Evolutionary conservation across 2,113 vertebrate species (phyloP).

Genomic region (Myxocyprinus asiaticus): DNA sequence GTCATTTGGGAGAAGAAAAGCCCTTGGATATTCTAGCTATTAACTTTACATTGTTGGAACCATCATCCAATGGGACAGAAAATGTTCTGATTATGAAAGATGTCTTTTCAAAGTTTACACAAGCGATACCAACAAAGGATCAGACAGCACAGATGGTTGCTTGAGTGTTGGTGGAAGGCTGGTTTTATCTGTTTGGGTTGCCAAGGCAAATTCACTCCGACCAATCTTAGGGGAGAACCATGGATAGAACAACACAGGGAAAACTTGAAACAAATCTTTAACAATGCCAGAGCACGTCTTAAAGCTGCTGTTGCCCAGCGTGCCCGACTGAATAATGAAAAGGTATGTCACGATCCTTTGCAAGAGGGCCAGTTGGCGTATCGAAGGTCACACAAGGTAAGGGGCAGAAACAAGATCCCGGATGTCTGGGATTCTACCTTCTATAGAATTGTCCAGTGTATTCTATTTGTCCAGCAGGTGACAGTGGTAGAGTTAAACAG

Average conservation of each 20-base stretch:
- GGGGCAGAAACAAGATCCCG: not conserved
- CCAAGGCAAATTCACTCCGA: not conserved
- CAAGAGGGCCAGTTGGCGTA: not conserved
- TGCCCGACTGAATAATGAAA: not conserved
- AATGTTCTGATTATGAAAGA: not conserved
- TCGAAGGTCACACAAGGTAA: not conserved
- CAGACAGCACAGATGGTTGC: not conserved
- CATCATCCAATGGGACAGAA: not conserved
- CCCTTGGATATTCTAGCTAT: not conserved
- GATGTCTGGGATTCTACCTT: not conserved
- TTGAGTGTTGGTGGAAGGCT: not conserved
- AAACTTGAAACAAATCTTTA: not conserved
- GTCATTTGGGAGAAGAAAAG: not conserved
- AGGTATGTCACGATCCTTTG: not conserved
- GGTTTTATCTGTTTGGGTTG: not conserved
- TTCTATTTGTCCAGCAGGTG: not conserved
- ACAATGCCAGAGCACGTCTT: not conserved
- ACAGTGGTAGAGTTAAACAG: not conserved
- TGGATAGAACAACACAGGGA: not conserved
- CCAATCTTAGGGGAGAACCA: not conserved
- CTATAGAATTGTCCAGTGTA: not conserved
- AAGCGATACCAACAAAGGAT: not conserved
- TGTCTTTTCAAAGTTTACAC: conserved; percentile 1
- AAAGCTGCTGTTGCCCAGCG: not conserved
- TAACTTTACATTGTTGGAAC: not conserved